Base-by-base conservation (phyloP, 2,888 invertebrate species). In the Pterostichus niger region DNA sequence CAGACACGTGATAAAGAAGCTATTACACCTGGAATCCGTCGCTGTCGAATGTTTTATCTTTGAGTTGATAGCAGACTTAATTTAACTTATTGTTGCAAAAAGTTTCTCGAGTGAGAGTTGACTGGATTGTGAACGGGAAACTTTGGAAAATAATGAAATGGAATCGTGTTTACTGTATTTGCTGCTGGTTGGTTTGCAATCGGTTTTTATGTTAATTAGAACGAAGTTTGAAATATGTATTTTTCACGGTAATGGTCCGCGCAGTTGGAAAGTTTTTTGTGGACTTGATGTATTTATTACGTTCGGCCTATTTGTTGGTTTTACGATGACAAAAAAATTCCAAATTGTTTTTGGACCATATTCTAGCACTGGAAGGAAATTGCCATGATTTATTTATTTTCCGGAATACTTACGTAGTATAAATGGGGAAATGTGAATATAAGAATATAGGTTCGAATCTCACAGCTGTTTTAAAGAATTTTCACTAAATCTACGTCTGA, bases 41-140 rank as follows among this genome's bases (percentile, higher is more conserved):
- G 24, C 54, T 35, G 17, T 35, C 24, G 54, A 73, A 71, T 81
- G 44, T 68, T 81, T 81, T 81, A 81, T 73, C 71, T 68, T 33
- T 54, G 44, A 81, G 54, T 71, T 80, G 68, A 64, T 68, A 80
- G 80, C 56, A 56, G 81, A 73, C 54, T 81, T 81, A 71, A 81
- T 71, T 81, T 81, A 81, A 56, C 54, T 81, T 71, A 71, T 68
- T 81, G 81, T 71, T 81, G 40, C 49, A 56, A 64, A 79, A 79
- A 79, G 61, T 56, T 79, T 33, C 31, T 24, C 24, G 13, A 40
- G 40, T 40, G 64, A 35, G 68, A 64, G 13, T 31, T 24, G 24
- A 24, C 24, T 24, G 24, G 24, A 24, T 24, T 56, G 56, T 24
- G 24, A 64, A 17, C 31, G 59, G 17, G 17, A 52, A 75, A 75